phyloP scores from a whole-genome alignment of 2,113 vertebrate species.

The Silurus meridionalis region DNA sequence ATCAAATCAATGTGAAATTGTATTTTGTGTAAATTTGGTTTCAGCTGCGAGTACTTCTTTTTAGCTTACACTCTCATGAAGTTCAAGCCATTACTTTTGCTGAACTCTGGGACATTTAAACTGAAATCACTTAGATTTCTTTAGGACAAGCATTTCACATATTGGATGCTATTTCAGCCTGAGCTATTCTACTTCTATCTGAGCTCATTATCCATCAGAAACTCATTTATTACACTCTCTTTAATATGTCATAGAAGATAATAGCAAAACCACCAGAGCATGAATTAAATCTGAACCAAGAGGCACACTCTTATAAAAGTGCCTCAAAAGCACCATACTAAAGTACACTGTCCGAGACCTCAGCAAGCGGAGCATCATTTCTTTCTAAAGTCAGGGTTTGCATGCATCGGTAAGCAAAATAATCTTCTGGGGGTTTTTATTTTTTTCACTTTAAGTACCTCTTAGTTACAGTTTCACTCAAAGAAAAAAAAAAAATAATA shows the following conservation, averaged over 20 bases:
- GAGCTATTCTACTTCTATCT: neutral
- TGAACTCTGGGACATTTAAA: slow-evolving; percentile 4
- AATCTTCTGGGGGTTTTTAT: neutral
- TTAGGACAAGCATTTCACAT: neutral
- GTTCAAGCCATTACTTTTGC: neutral
- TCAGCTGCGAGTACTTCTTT: neutral
- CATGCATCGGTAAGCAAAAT: neutral
- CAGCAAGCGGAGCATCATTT: neutral
- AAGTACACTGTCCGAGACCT: neutral
- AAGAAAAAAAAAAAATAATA: neutral
- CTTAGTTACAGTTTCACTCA: neutral
- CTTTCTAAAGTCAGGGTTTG: slow-evolving; percentile 3
- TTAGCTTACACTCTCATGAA: neutral
- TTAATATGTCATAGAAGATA: slow-evolving; percentile 10
- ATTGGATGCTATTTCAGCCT: neutral
- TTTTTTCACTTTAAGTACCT: neutral
- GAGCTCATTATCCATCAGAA: neutral
- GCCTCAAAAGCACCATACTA: slow-evolving; percentile 2
- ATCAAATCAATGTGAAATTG: neutral
- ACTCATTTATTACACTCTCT: slow-evolving; percentile 6
- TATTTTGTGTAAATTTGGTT: neutral
- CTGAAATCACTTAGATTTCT: neutral
- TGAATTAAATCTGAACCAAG: slow-evolving; percentile 14
- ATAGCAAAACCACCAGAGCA: slow-evolving; percentile 20
- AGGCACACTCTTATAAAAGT: neutral